Conservation (phyloP, 2,888 invertebrate species). For the Hyposoter didymator region DNA sequence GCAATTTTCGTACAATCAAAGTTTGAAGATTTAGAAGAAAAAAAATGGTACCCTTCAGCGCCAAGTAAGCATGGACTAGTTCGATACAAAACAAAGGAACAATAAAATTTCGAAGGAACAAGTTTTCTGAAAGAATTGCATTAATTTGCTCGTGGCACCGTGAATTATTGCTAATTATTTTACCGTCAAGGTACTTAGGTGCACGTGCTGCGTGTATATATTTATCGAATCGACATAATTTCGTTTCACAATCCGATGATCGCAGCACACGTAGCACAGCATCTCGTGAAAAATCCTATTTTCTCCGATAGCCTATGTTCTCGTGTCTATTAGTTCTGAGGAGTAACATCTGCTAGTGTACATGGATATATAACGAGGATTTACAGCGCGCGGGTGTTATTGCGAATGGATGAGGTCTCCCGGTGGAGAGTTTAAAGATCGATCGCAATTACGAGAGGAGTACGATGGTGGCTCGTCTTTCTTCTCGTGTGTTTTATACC, state of each 20-base stretch:
- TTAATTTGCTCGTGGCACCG: not conserved
- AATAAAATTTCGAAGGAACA: not conserved
- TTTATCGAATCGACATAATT: constrained; percentile 44
- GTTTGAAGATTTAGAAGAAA: too few species aligned
- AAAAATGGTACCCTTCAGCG: too few species aligned
- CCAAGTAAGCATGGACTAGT: not conserved
- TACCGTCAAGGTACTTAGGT: not conserved
- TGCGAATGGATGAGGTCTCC: constrained; percentile 46
- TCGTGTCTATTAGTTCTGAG: constrained; percentile 39
- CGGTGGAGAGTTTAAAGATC: constrained; percentile 65
- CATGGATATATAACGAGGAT: constrained; percentile 5
- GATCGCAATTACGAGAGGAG: constrained; percentile 66
- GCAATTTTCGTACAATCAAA: too few species aligned
- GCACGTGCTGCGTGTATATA: not conserved
- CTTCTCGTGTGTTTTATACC: constrained; percentile 36
- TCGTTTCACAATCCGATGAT: constrained; percentile 52
- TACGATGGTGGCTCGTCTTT: constrained; percentile 52
- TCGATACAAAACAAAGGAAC: not conserved
- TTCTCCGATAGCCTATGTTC: not conserved
- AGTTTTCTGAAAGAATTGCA: not conserved
- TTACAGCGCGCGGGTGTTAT: constrained; percentile 51
- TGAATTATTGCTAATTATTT: constrained; percentile 1
- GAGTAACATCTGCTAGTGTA: constrained; percentile 41
- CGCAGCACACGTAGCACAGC: constrained; percentile 10
- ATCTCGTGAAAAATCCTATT: constrained; percentile 36